Percentiles rank a stretch among this genome's conserved stretches.
Conservation (phyloP, 2,888 invertebrate species). For the Eurytoma adleriae region DNA sequence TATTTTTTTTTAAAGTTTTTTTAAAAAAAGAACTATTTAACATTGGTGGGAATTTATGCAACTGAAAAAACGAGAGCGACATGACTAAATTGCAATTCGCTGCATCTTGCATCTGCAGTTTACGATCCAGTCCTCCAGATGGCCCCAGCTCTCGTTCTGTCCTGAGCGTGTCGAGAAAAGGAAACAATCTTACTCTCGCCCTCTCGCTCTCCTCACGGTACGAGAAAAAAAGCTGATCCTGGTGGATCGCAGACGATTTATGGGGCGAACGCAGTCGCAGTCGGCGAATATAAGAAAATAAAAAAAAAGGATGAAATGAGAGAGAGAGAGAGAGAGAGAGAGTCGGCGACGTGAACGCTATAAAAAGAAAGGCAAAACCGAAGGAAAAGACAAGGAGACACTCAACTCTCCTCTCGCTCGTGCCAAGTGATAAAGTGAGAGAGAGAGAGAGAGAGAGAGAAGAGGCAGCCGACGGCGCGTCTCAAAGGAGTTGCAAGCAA, state of each 20-base stretch:
- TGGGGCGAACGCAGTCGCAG: constrained; percentile 50
- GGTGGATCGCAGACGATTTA: constrained; percentile 56
- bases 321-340: constrained; percentile 25
- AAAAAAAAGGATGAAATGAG: constrained; percentile 33
- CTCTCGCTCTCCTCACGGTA: constrained; percentile 46
- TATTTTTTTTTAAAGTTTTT: too few relatives aligned
- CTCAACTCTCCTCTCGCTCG: constrained; percentile 59
- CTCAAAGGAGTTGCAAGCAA: constrained; percentile 4
- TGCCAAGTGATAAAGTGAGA: constrained; percentile 22
- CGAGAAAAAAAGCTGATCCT: constrained; percentile 50
- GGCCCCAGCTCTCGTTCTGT: constrained; percentile 72
- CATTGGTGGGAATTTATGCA: too few relatives aligned
- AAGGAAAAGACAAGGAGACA: constrained; percentile 51
- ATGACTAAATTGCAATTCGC: too few relatives aligned
- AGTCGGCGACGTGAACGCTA: background rate
- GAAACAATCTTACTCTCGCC: constrained; percentile 30
- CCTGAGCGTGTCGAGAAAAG: constrained; percentile 34
- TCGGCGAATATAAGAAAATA: constrained; percentile 47
- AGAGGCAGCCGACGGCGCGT: constrained; percentile 4
- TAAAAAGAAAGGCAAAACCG: constrained; percentile 47
- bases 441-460: constrained; percentile 19
- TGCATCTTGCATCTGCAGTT: constrained; percentile 6
- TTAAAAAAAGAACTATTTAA: too few relatives aligned
- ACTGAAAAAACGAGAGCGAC: too few relatives aligned
- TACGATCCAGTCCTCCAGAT: constrained; percentile 64